Base-by-base conservation (phyloP, 2,888 invertebrate genomes). In the Polydrusus cervinus region DNA sequence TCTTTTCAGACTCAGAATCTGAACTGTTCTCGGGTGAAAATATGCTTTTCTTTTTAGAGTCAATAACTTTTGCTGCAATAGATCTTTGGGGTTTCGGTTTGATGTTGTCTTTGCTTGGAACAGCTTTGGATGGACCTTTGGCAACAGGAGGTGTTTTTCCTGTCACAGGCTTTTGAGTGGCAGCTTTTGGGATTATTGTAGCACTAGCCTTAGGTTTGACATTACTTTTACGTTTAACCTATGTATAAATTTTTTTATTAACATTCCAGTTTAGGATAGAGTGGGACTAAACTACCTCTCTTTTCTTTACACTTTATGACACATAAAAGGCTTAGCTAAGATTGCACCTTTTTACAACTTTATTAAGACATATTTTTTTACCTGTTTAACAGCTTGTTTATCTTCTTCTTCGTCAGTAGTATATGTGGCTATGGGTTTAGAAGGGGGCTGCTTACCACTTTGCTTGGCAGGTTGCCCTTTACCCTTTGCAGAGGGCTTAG, bases 21-120 rank as follows among this genome's bases (percentile, higher is more conserved):
- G 92, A 91, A 78, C 91, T 91, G 79, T 94, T 94, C 80, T 94
- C 94, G 0, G 95, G 94, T 68, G 95, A 95, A 82, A 95, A 95
- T 82, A 95, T 95, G 82, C 94, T 94, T 84, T 93, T 94, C 85
- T 93, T 93, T 83, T 93, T 93, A 53, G 83, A 86, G 47, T 85
- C 85, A 40, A 67, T 71, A 38, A 53, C 40, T 61, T 74, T 74
- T 9, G 78, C 14, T 18, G 43, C 38, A 9, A 38, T 18, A 51
- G 57, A 62, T 68, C 74, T 78, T 7, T 66, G 71, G 16, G 62
- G 14, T 64, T 69, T 72, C 0, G 55, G 20, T 64, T 71, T 73
- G 13, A 64, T 55, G 49, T 67, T 61, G 20, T 74, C 65, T 69
- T 78, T 81, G 40, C 67, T 78, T 18, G 69, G 71, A n/a, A 71